phyloP scores from a whole-genome alignment of 2,797 vertebrate species.

The Fundulus diaphanus region DNA sequence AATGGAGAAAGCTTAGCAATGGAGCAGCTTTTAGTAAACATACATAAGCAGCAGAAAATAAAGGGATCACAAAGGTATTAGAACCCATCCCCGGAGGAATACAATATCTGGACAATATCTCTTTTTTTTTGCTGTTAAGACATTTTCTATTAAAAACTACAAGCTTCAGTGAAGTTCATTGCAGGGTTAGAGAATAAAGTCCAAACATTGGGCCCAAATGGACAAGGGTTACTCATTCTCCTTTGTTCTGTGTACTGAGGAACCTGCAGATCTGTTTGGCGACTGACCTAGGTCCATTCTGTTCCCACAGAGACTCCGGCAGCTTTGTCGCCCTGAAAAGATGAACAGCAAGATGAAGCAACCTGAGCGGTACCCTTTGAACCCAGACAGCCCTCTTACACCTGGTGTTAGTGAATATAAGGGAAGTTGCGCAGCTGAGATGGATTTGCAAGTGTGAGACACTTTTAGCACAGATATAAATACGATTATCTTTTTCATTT shows the following conservation, averaged over 20 bases:
- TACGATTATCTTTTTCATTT: constrained; percentile 27
- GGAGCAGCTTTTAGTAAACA: constrained; percentile 2
- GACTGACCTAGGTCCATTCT: constrained; percentile 13
- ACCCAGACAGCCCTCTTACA: constrained; percentile 49
- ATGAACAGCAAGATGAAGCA: constrained; percentile 43
- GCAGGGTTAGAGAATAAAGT: neutral
- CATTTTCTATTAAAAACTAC: constrained; percentile 5
- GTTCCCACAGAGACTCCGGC: constrained; percentile 62
- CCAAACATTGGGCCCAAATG: neutral
- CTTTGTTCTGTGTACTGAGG: neutral
- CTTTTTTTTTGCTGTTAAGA: neutral
- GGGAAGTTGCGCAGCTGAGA: constrained; percentile 52
- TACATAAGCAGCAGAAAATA: constrained; percentile 7
- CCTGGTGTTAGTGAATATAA: constrained; percentile 55
- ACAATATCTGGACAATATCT: constrained; percentile 10
- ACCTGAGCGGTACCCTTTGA: constrained; percentile 68
- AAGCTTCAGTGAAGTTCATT: neutral
- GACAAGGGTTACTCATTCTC: neutral
- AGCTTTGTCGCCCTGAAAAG: constrained; percentile 68
- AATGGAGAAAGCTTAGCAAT: neutral
- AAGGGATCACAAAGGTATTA: constrained; percentile 14
- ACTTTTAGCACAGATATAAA: neutral
- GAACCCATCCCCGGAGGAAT: neutral
- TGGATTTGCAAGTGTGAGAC: constrained; percentile 65
- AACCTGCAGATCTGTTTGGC: neutral